Evolutionary conservation across 2,888 invertebrate species (phyloP).

Genomic region (Parnassius smintheus): DNA sequence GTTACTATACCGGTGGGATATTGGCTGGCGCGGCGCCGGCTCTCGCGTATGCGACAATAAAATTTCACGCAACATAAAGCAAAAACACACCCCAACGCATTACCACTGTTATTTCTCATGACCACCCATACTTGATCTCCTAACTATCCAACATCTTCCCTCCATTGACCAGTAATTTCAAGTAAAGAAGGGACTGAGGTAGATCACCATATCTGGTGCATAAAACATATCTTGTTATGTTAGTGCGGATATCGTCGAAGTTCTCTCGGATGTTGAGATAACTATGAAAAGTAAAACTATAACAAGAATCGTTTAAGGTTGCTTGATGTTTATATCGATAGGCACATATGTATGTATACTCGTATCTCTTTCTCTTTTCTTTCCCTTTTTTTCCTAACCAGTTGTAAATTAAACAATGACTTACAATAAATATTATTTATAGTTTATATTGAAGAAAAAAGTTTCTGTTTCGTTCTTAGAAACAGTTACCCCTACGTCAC

Average conservation of each 20-base stretch:
- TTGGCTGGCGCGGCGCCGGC: slow-evolving; percentile 41
- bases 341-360: neutral
- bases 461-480: too few relatives aligned
- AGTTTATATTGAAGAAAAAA: too few relatives aligned
- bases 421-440: too few relatives aligned
- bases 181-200: slow-evolving; percentile 33
- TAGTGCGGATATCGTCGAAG: slow-evolving; percentile 67
- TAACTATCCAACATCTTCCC: slow-evolving; percentile 32
- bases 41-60: slow-evolving; percentile 65
- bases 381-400: too few relatives aligned
- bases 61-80: slow-evolving; percentile 81
- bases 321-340: slow-evolving; percentile 14
- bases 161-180: slow-evolving; percentile 21
- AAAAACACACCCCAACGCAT: slow-evolving; percentile 78
- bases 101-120: slow-evolving; percentile 60
- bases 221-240: slow-evolving; percentile 71
- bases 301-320: slow-evolving; percentile 44
- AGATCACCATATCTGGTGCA: slow-evolving; percentile 46
- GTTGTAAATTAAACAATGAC: too few relatives aligned
- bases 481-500: too few relatives aligned
- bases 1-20: slow-evolving; percentile 31
- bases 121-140: slow-evolving; percentile 53
- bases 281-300: slow-evolving; percentile 69
- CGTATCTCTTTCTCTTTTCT: neutral
- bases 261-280: slow-evolving; percentile 64